Base-by-base conservation (phyloP, 1,140 invertebrate species). In the Chymomyza costata region DNA sequence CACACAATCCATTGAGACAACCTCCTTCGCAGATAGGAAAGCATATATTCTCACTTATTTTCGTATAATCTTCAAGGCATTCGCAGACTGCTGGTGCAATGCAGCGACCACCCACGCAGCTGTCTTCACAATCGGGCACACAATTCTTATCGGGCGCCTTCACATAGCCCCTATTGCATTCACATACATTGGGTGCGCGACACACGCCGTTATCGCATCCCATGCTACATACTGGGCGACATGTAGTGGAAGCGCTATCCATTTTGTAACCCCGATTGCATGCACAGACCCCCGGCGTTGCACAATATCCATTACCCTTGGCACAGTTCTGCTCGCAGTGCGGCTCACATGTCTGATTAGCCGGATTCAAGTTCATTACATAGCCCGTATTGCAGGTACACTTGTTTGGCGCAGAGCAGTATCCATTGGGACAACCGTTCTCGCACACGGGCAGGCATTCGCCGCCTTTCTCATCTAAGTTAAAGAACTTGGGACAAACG, bases 91-190 rank as follows among this genome's bases (percentile, higher is more conserved):
- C 47, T n/a, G 61, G 61, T 0, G 57, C 21, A 3, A 13, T 47
- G 28, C 62, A 65, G 6, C 6, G 16, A 3, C 57, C 62, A 19
- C 60, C 60, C 6, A 30, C 2, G 18, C 62, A 65, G 1, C 43
- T 43, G 16, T 40, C 37, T 13, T 48, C 13, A 14, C 62, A 65
- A 7, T 50, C 43, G 10, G 62, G 57, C 18, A 32, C 31, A 15
- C 62, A 65, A 1, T 47, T 60, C 18, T 61, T 61, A 47, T 74
- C 61, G 8, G 34, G 2, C 6, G 73, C 45, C 85, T 89, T 53
- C 87, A 89, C 70, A 89, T 92, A 50, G 31, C 59, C 41, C 11
- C 7, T 37, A 15, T 76, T 54, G 46, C 69, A 74, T 10, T 56
- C 30, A 10, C 65, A 78, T 7, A 43, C 21, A 7, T 73, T 46